These are phyloP conservation scores for Cerastis rubricosa DNA, from an alignment of 2,888 invertebrate genomes.

Conservation along the genomic window DNA sequence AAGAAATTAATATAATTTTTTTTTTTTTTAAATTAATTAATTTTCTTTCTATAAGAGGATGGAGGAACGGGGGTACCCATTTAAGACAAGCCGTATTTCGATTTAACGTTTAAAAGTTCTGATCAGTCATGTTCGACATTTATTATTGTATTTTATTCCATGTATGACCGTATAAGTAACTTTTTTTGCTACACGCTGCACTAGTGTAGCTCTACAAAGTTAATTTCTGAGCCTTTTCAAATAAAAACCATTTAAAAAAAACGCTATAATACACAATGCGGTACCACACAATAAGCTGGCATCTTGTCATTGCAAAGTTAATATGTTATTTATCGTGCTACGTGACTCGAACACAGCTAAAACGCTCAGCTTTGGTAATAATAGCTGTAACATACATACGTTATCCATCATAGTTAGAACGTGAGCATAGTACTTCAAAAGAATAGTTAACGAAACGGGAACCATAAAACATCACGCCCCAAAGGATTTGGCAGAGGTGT, in stretches of 20 bases:
- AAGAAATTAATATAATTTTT: no score
- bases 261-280: background rate
- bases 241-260: background rate
- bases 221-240: background rate
- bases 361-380: constrained; percentile 32
- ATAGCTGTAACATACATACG: constrained; percentile 23
- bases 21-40: no score
- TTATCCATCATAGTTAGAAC: constrained; percentile 2
- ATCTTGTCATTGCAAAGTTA: constrained; percentile 45
- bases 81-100: background rate
- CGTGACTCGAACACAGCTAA: constrained; percentile 35
- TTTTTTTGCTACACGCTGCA: background rate
- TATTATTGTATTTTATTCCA: no score
- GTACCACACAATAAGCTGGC: constrained; percentile 6
- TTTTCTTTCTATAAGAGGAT: no score
- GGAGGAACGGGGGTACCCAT: no score
- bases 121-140: no score
- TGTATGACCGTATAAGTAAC: no score
- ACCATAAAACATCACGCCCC: background rate
- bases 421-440: background rate
- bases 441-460: no score
- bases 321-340: constrained; percentile 56
- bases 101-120: background rate
- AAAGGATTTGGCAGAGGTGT: background rate
- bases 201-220: background rate